Base-by-base conservation (phyloP, 2,797 vertebrate genomes). In the Perodicticus potto region DNA sequence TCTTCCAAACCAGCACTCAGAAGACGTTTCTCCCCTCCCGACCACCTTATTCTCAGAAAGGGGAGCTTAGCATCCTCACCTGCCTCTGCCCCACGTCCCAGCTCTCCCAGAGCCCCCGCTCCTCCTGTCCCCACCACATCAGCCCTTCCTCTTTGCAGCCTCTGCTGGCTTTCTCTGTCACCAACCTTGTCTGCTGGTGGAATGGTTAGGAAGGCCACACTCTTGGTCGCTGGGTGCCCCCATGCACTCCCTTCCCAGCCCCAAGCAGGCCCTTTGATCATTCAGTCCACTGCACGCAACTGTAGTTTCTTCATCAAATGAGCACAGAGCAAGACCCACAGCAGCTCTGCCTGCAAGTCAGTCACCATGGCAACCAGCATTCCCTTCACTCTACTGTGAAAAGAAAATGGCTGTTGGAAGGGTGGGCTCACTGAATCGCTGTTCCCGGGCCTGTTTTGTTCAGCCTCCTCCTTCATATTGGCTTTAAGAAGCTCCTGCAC, bases 351-450 rank as follows among this genome's bases (percentile, higher is more conserved):
- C 96, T 86, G 89, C 32, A 25, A 80, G 82, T 23, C 43, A 2
- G 85, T 98, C 94, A 23, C 97, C 93, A 97, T 97, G 96, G 96
- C 96, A 98, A 98, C 97, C 2, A 67, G 88, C 86, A 40, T 86
- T 86, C 57, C 76, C 87, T 80, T 83, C 34, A 80, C 88, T 86
- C 89, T 45, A 9, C 89, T 53, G 63, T 85, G 96, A 85, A 95
- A 87, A 97, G 96, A 97, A 97, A 97, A 97, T 97, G 97, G 95
- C 97, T 93, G 94, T 81, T 83, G 65, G n/a, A n/a, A 83, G 85
- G 91, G 94, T 81, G 81, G 37, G 73, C 96, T 97, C 77, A 3
- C 43, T 11, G 78, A 92, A 61, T 86, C 91, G 91, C 85, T 40
- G 2, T 29, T 49, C 81, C 81, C 63, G 1, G 1, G 70, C 65